Evolutionary conservation across 1,140 invertebrate species (phyloP).

Genomic region (Zaprionus tsacasi): DNA sequence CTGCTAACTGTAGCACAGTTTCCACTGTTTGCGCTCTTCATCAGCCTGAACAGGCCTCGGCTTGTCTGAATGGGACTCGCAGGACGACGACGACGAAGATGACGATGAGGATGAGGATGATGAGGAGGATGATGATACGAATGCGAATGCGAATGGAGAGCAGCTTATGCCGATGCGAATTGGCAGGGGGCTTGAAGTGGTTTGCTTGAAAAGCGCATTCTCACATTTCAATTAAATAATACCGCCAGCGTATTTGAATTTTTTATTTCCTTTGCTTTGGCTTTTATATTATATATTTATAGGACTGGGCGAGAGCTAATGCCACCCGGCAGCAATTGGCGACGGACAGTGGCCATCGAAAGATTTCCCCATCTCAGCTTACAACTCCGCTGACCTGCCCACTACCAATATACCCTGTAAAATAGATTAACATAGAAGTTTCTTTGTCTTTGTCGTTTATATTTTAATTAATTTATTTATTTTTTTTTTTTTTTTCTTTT

Average conservation of each 20-base stretch:
- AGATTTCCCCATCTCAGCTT: background rate
- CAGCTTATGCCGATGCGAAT: background rate
- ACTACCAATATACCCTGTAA: background rate
- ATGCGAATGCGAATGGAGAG: background rate
- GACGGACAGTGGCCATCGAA: slow-evolving; percentile 10
- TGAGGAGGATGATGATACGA: background rate
- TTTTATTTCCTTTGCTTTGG: slow-evolving; percentile 30
- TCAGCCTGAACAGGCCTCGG: slow-evolving; percentile 55
- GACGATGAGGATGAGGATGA: background rate
- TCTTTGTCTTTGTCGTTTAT: slow-evolving; percentile 25
- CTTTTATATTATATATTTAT: slow-evolving; percentile 74
- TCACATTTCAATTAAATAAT: slow-evolving; percentile 81
- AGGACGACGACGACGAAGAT: slow-evolving; percentile 18
- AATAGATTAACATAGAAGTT: background rate
- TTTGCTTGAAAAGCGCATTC: slow-evolving; percentile 75
- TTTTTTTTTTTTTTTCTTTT: slow-evolving; percentile 41
- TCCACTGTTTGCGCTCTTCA: slow-evolving; percentile 70
- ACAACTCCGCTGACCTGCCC: background rate
- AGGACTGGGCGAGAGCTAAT: slow-evolving; percentile 49
- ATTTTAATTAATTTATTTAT: slow-evolving; percentile 42
- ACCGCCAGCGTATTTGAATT: slow-evolving; percentile 57
- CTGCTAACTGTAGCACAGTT: slow-evolving; percentile 64
- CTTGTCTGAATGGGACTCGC: slow-evolving; percentile 66
- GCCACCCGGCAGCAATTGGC: slow-evolving; percentile 9
- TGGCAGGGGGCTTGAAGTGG: slow-evolving; percentile 48